phyloP scores from a whole-genome alignment of 2,113 vertebrate genomes.

The Arenaria interpres region DNA sequence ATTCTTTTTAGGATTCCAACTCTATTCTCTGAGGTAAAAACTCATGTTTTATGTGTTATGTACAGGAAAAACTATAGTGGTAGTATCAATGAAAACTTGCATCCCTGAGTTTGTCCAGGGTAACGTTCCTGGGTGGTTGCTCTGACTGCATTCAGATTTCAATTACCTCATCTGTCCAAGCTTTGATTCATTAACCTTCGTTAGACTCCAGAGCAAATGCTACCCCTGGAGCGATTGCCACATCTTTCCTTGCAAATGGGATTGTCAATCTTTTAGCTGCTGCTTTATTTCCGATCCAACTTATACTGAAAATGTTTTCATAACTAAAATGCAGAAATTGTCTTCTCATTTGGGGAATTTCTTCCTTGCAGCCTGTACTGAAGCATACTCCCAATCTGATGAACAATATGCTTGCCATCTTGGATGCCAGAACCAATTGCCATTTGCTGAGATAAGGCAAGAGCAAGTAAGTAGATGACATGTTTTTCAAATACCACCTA shows the following conservation, averaged over 20 bases:
- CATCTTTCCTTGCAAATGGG: neutral
- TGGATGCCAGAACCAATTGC: conserved; percentile 93
- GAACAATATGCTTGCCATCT: conserved; percentile 94
- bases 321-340: conserved; percentile 35
- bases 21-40: neutral
- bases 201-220: neutral
- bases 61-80: neutral
- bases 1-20: neutral
- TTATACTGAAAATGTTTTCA: conserved; percentile 21
- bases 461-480: conserved; percentile 86
- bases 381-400: conserved; percentile 90
- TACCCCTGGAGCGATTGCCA: neutral
- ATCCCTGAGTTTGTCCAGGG: neutral
- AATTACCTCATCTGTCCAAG: neutral
- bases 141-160: neutral
- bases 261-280: neutral
- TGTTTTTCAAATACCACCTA: conserved; percentile 58
- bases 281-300: conserved; percentile 49
- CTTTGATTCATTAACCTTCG: neutral
- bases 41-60: neutral
- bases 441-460: conserved; percentile 88
- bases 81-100: neutral
- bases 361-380: conserved; percentile 87
- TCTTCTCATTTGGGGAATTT: conserved; percentile 43
- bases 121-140: neutral